phyloP scores from a whole-genome alignment of 2,797 vertebrate species.

The Sebastes miniatus region DNA sequence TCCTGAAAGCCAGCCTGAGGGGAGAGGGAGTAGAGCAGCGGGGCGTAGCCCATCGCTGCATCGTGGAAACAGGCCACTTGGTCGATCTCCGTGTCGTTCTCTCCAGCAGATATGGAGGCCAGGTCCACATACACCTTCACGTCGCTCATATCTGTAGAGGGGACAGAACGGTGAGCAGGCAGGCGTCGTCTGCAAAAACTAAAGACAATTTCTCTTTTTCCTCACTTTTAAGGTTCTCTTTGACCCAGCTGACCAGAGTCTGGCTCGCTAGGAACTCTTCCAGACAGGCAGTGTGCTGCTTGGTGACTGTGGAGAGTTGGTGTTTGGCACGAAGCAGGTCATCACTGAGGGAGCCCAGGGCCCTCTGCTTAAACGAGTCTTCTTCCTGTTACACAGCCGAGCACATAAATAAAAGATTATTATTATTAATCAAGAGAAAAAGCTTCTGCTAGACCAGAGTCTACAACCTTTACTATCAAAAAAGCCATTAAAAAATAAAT shows the following conservation, averaged over 20 bases:
- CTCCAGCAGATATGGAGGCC: slow-evolving; percentile 81
- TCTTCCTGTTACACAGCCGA: slow-evolving; percentile 49
- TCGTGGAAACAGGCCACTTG: slow-evolving; percentile 80
- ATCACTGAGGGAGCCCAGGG: slow-evolving; percentile 56
- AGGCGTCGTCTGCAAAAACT: not conserved
- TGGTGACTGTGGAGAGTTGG: slow-evolving; percentile 61
- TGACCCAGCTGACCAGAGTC: slow-evolving; percentile 75
- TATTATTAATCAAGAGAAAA: not conserved
- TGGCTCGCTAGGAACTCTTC: slow-evolving; percentile 71
- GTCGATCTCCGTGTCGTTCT: slow-evolving; percentile 82
- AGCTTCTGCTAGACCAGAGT: not conserved
- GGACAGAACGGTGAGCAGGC: not conserved
- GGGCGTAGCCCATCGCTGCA: slow-evolving; percentile 78
- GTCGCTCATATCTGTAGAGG: slow-evolving; percentile 73
- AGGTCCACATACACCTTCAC: slow-evolving; percentile 83
- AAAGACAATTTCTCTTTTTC: not conserved
- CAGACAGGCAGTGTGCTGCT: slow-evolving; percentile 68
- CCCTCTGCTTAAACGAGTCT: slow-evolving; percentile 60
- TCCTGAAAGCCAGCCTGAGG: slow-evolving; percentile 28
- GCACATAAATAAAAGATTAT: accelerated
- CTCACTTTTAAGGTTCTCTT: slow-evolving; percentile 68
- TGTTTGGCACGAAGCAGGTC: slow-evolving; percentile 66
- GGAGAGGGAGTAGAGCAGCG: slow-evolving; percentile 74
- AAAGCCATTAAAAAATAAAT: no score
- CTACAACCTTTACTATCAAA: no score